phyloP scores from a whole-genome alignment of 2,797 vertebrate species.

The Enteromius treurensis region DNA sequence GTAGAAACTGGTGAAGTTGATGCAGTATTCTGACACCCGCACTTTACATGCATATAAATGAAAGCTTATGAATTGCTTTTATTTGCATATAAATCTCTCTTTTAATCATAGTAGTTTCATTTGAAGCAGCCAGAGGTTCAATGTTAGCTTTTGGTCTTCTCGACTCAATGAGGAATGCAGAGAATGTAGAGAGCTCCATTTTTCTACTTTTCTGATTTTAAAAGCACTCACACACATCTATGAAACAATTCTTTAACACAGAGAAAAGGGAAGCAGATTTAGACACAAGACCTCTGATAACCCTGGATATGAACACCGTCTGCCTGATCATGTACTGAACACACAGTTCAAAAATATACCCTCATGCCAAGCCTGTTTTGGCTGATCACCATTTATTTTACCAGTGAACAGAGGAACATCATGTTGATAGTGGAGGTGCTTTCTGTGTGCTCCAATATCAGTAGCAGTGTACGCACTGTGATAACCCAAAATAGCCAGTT shows the following conservation, averaged over 20 bases:
- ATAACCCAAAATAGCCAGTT: not conserved
- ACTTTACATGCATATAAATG: not conserved
- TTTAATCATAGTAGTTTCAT: not conserved
- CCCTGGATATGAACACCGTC: slow-evolving; percentile 13
- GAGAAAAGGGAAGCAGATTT: not conserved
- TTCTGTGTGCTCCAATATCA: not conserved
- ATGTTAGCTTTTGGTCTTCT: slow-evolving; percentile 26
- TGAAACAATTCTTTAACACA: not conserved
- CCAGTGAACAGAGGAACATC: slow-evolving; percentile 16
- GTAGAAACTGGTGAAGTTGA: not conserved
- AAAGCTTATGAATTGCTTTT: not conserved
- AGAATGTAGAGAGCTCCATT: slow-evolving; percentile 32
- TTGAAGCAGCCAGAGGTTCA: slow-evolving; percentile 1
- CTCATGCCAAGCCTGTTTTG: slow-evolving; percentile 27
- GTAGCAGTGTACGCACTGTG: not conserved
- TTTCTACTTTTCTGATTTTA: not conserved
- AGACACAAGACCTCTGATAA: slow-evolving; percentile 4
- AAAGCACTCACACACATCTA: slow-evolving; percentile 5
- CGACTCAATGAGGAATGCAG: not conserved
- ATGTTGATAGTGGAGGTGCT: not conserved
- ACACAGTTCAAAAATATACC: slow-evolving; percentile 14
- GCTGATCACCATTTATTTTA: not conserved
- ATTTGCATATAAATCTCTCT: slow-evolving; percentile 4
- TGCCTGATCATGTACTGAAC: slow-evolving; percentile 21
- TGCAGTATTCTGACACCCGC: not conserved